Evolutionary conservation across 2,113 vertebrate genomes (phyloP).

Genomic region (Lipotes vexillifer): DNA sequence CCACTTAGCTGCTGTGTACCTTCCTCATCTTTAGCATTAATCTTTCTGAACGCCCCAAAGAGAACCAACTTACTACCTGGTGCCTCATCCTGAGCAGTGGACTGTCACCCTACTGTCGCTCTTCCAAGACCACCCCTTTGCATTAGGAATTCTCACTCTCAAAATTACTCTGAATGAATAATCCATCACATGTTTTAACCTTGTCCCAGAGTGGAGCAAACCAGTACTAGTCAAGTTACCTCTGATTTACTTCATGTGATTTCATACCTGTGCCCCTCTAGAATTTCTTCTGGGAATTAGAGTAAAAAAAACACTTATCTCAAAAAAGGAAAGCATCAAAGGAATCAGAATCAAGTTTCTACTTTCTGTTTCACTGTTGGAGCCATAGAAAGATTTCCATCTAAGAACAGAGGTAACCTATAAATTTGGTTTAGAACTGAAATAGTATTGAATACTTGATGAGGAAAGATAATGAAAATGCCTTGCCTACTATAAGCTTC

Average conservation of each 20-base stretch:
- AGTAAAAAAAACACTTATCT: constrained; percentile 44
- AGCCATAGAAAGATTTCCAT: constrained; percentile 37
- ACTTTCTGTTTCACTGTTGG: constrained; percentile 37
- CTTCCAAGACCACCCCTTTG: not conserved
- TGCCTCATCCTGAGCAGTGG: not conserved
- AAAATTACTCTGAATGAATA: constrained; percentile 17
- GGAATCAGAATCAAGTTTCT: constrained; percentile 51
- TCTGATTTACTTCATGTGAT: constrained; percentile 7
- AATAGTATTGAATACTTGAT: not conserved
- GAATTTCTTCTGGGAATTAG: constrained; percentile 53
- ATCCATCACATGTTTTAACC: not conserved
- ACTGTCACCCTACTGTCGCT: not conserved
- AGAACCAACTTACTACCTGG: not conserved
- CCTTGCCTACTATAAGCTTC: not conserved
- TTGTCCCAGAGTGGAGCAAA: not conserved
- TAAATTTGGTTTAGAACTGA: constrained; percentile 2
- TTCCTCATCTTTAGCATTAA: not conserved
- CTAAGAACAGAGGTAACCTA: constrained; percentile 24
- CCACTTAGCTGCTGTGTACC: not conserved
- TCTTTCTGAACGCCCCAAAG: not conserved
- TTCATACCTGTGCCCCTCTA: constrained; percentile 3
- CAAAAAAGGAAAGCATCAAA: constrained; percentile 31
- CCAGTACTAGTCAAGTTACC: not conserved
- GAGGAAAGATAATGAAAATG: constrained; percentile 21
- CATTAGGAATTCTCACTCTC: not conserved